Percentiles rank a stretch among this genome's conserved stretches.
These are phyloP conservation scores for Drosophila pseudoobscura DNA, from an alignment of 1,140 invertebrate species.

Conservation along the genomic window DNA sequence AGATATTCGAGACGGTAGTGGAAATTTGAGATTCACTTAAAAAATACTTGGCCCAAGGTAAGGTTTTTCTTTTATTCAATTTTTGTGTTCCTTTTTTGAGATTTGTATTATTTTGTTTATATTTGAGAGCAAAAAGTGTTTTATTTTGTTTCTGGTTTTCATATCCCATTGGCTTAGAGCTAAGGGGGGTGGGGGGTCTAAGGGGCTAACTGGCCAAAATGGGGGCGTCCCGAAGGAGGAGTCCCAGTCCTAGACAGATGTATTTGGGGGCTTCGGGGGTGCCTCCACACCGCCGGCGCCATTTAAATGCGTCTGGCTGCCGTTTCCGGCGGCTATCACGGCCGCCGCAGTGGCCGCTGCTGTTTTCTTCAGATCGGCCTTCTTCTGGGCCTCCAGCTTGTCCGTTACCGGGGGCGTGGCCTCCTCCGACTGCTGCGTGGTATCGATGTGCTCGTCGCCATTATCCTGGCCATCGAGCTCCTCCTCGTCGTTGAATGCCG, in stretches of 20 bases:
- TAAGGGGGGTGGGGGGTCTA: slow-evolving; percentile 13
- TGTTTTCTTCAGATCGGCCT: slow-evolving; percentile 75
- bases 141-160: slow-evolving; percentile 18
- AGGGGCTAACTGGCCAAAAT: slow-evolving; percentile 29
- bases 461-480: slow-evolving; percentile 78
- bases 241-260: slow-evolving; percentile 70
- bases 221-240: too few species aligned
- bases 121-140: slow-evolving; percentile 31
- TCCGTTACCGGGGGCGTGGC: slow-evolving; percentile 81
- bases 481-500: slow-evolving; percentile 71
- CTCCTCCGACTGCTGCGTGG: slow-evolving; percentile 80
- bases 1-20: slow-evolving; percentile 10
- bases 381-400: slow-evolving; percentile 79
- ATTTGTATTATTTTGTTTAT: slow-evolving; percentile 19
- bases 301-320: slow-evolving; percentile 52
- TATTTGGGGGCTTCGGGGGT: slow-evolving; percentile 75
- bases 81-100: slow-evolving; percentile 62
- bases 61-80: slow-evolving; percentile 20
- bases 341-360: slow-evolving; percentile 64
- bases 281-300: slow-evolving; percentile 44
- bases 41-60: slow-evolving; percentile 62
- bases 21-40: slow-evolving; percentile 41
- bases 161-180: slow-evolving; percentile 52
- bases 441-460: slow-evolving; percentile 80
- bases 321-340: slow-evolving; percentile 71